Conservation (phyloP, 2,888 invertebrate genomes). For the Pristionchus arcanus region DNA sequence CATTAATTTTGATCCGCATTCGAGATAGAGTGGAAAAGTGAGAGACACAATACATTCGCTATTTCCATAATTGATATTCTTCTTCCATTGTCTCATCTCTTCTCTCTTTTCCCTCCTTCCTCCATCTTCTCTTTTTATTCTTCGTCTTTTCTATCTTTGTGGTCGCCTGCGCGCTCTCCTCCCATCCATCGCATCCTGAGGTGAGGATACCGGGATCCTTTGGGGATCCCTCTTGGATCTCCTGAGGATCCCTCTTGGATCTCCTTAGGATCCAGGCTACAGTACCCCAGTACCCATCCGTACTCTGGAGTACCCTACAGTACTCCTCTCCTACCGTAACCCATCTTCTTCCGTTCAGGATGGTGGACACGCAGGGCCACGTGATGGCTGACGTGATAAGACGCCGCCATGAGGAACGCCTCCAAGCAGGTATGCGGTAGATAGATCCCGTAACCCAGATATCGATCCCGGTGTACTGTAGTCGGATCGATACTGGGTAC, state of each 20-base stretch:
- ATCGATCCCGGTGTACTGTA: background rate
- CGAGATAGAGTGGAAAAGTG: background rate
- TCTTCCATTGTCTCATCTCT: background rate
- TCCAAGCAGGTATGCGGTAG: slow-evolving; percentile 35
- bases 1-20: background rate
- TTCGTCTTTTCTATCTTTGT: slow-evolving; percentile 39
- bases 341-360: background rate
- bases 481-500: background rate
- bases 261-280: background rate
- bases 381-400: slow-evolving; percentile 46
- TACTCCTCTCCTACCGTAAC: background rate
- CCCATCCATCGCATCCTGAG: background rate
- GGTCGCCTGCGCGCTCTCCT: slow-evolving; percentile 35
- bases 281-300: background rate
- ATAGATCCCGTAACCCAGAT: background rate
- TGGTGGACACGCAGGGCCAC: slow-evolving; percentile 49
- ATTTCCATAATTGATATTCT: background rate
- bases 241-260: background rate
- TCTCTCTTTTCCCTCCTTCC: background rate
- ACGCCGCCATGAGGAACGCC: slow-evolving; percentile 32
- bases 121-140: slow-evolving; percentile 11
- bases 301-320: background rate
- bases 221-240: background rate
- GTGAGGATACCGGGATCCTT: background rate
- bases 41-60: background rate